These are phyloP conservation scores for Saturnia japonica DNA, from an alignment of 2,888 invertebrate genomes.

Conservation along the genomic window DNA sequence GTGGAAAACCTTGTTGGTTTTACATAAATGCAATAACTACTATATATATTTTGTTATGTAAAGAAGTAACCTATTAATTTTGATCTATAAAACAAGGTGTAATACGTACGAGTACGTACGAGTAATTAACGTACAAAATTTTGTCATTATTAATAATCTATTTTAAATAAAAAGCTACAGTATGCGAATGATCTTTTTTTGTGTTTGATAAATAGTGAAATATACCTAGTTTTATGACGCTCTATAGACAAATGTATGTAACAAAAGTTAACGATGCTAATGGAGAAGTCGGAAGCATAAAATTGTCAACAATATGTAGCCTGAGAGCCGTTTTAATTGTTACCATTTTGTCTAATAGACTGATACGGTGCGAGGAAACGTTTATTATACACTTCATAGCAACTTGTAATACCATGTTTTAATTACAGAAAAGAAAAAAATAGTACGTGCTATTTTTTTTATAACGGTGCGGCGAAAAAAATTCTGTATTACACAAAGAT, in stretches of 20 bases:
- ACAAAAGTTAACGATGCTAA: background rate
- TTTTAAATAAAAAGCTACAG: too few species aligned
- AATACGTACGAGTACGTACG: too few species aligned
- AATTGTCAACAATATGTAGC: constrained; percentile 1
- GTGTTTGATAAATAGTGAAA: background rate
- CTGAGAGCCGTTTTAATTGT: constrained; percentile 9
- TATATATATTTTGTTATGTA: background rate
- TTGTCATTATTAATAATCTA: too few species aligned
- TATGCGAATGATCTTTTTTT: too few species aligned
- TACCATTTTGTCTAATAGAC: constrained; percentile 9
- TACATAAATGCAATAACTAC: background rate
- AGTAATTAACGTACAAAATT: too few species aligned
- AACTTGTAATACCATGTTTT: background rate
- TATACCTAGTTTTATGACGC: background rate
- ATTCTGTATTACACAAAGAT: background rate
- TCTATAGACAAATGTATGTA: background rate
- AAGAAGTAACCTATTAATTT: background rate
- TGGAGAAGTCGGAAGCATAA: constrained; percentile 11
- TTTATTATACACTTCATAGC: constrained; percentile 7
- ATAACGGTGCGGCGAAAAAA: background rate
- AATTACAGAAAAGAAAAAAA: background rate
- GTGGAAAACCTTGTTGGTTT: background rate
- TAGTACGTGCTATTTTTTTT: background rate
- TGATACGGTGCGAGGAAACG: background rate
- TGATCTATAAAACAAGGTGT: too few species aligned